phyloP scores from a whole-genome alignment of 2,888 invertebrate genomes.

The Drosophila pegasa region DNA sequence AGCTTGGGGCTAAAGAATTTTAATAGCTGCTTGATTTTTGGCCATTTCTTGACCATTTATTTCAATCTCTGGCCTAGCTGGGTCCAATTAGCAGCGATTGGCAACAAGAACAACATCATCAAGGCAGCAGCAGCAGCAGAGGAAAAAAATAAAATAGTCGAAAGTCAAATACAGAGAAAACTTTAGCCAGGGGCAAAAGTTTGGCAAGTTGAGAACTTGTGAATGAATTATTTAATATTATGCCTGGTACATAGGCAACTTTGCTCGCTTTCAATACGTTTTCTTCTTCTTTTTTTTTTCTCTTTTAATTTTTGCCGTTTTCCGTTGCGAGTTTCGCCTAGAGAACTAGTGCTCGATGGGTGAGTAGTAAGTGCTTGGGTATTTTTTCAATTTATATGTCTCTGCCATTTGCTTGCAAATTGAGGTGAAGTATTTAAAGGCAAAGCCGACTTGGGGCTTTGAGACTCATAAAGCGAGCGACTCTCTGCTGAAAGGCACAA shows the following conservation, averaged over 20 bases:
- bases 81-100: constrained; percentile 64
- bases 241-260: constrained; percentile 40
- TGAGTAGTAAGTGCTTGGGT: constrained; percentile 11
- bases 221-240: constrained; percentile 70
- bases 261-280: constrained; percentile 1
- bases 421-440: constrained; percentile 66
- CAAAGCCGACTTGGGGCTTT: constrained; percentile 57
- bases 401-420: constrained; percentile 63
- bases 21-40: constrained; percentile 15
- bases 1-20: constrained; percentile 21
- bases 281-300: neutral
- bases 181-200: constrained; percentile 41
- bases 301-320: neutral
- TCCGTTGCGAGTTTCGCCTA: constrained; percentile 5
- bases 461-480: constrained; percentile 45
- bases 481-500: constrained; percentile 35
- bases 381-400: constrained; percentile 47
- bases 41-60: constrained; percentile 17
- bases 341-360: constrained; percentile 20
- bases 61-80: constrained; percentile 27
- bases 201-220: constrained; percentile 49
- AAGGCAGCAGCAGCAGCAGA: constrained; percentile 19
- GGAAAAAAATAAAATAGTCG: constrained; percentile 30
- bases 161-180: constrained; percentile 46
- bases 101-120: constrained; percentile 57